Conservation (phyloP, 2,888 invertebrate species). For the Bimastos eiseni region DNA sequence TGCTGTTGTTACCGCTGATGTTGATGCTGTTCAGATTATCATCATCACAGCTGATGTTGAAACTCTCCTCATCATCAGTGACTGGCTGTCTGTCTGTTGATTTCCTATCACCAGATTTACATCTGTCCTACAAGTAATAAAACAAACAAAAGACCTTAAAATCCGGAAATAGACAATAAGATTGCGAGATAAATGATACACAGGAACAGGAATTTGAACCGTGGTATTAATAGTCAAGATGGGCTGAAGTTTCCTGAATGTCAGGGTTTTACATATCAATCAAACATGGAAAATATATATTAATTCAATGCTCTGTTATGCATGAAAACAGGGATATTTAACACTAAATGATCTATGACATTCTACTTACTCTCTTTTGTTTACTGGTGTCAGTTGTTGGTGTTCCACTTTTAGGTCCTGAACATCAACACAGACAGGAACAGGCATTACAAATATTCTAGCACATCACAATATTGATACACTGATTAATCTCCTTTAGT, state of each 20-base stretch:
- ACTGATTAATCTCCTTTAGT: neutral
- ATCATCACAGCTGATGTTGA: conserved; percentile 17
- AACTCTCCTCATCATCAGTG: conserved; percentile 17
- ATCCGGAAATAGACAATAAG: neutral
- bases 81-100: neutral
- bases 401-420: conserved; percentile 17
- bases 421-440: neutral
- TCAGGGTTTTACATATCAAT: neutral
- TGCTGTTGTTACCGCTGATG: neutral
- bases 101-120: neutral
- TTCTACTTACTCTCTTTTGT: neutral
- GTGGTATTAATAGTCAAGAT: neutral
- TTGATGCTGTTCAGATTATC: neutral
- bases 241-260: neutral
- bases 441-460: neutral
- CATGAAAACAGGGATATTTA: neutral
- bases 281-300: neutral
- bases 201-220: neutral
- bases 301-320: neutral
- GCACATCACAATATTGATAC: no score
- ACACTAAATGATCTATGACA: neutral
- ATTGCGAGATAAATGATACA: neutral
- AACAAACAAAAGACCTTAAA: neutral
- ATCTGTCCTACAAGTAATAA: neutral
- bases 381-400: neutral